Percentiles rank a stretch among this genome's conserved stretches.
These are phyloP conservation scores for Anthoscopus minutus DNA, from an alignment of 2,113 vertebrate genomes.

Conservation along the genomic window DNA sequence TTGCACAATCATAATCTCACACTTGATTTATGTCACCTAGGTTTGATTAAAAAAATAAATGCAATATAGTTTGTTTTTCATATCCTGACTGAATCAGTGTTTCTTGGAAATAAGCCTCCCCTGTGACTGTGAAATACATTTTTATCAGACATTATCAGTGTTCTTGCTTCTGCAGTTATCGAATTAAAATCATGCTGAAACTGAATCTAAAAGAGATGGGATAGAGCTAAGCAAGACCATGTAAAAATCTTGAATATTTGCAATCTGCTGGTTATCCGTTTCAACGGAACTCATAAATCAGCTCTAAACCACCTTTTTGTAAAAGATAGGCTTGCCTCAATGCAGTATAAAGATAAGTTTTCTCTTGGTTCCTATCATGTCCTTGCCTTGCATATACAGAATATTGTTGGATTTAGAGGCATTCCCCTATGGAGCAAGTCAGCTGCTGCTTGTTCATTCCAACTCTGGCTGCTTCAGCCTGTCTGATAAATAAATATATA, in stretches of 20 bases:
- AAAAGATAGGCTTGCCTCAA: neutral
- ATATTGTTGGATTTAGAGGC: neutral
- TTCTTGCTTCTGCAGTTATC: neutral
- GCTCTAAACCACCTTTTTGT: neutral
- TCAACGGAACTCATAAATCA: neutral
- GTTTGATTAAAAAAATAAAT: neutral
- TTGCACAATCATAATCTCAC: neutral
- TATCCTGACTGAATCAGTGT: neutral
- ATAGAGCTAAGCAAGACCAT: neutral
- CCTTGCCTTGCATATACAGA: neutral
- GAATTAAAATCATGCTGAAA: neutral
- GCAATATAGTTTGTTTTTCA: neutral
- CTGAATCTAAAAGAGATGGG: neutral
- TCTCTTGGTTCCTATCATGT: neutral
- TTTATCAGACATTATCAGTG: neutral
- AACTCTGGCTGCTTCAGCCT: neutral
- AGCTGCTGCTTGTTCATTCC: neutral
- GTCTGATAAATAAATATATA: neutral
- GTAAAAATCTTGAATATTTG: neutral
- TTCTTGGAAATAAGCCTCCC: neutral
- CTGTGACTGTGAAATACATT: neutral
- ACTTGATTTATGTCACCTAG: neutral
- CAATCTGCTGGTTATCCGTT: neutral
- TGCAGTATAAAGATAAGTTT: neutral
- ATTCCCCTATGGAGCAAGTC: neutral